phyloP scores from a whole-genome alignment of 2,113 vertebrate species.

The Pygoscelis adeliae region DNA sequence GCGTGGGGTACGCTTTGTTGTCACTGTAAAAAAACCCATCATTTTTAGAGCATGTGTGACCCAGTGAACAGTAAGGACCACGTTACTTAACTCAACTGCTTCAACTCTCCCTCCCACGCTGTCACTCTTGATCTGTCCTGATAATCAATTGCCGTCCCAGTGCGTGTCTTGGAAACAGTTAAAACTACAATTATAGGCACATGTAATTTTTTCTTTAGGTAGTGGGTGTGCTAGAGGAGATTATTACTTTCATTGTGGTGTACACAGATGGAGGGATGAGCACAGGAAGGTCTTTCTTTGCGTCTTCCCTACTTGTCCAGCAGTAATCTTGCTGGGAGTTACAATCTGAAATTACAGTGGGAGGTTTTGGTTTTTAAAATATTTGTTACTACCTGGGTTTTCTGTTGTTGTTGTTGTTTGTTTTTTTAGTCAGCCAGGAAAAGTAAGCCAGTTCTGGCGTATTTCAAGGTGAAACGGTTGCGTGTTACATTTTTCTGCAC shows the following conservation, averaged over 20 bases:
- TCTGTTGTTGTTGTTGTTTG: rapidly evolving
- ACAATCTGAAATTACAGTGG: not conserved
- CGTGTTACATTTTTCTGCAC: not conserved
- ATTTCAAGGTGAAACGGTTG: not conserved
- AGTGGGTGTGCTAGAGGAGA: not conserved
- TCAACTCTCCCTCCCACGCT: rapidly evolving
- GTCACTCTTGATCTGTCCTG: not conserved
- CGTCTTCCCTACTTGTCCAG: not conserved
- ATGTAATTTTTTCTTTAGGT: not conserved
- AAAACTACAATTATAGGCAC: not conserved
- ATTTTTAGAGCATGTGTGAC: not conserved
- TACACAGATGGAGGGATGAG: not conserved
- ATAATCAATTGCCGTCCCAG: not conserved
- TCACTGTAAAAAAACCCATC: not conserved
- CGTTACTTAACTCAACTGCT: not conserved
- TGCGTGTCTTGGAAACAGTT: not conserved
- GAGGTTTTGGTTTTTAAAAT: not conserved
- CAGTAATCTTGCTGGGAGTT: not conserved
- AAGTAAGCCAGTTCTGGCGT: not conserved
- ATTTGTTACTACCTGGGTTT: not conserved
- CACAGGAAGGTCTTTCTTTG: not conserved
- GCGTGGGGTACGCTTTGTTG: not conserved
- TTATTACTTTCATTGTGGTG: not conserved
- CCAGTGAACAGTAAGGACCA: not conserved
- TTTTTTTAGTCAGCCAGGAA: not conserved